Base-by-base conservation (phyloP, 2,888 invertebrate species). In the Ligdia adustata region DNA sequence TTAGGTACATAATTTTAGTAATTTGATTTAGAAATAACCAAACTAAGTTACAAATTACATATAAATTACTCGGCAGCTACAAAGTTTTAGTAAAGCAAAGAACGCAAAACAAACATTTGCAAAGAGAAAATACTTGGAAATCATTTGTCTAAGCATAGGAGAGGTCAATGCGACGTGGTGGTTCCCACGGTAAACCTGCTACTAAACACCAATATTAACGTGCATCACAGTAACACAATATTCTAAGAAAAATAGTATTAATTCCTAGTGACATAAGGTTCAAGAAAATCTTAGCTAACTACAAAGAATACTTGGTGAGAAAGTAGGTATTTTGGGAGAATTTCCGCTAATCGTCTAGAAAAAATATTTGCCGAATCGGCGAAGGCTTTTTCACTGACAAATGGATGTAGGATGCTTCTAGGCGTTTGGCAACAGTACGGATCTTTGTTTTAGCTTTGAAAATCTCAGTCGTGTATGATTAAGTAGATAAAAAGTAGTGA, bases 321-420 rank as follows among this genome's bases (percentile, higher is more conserved):
- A 68, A 69, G 67, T 82, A 84, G 82, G 82, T 86, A 83, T 82
- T 85, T 80, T 71, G 74, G 78, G 78, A 75, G 77, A 82, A 73
- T 80, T 81, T 78, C 72, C 80, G 79, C 84, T 89, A 89, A 90
- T 88, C 82, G 84, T 72, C 82, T 76, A 82, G 81, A 88, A 88
- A 87, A 89, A 89, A 88, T 84, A 87, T 85, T 86, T 82, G 87
- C 82, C 70, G 82, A 87, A 75, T 84, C 81, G 73, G 79, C 80
- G 63, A 69, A 65, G 70, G 72, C 48, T 85, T 82, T 81, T 76
- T 76, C 76, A 62, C 75, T 84, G 87, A 86, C 80, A 83, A 86
- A 88, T 87, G 85, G 75, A 64, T 69, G 62, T 81, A 81, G 79
- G 81, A 82, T 82, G 80, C 83, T 80, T 79, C 78, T 77, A 65